Percentiles rank a stretch among this genome's conserved stretches.
Conservation (phyloP, 2,888 invertebrate species). For the Drosophila mettleri region DNA sequence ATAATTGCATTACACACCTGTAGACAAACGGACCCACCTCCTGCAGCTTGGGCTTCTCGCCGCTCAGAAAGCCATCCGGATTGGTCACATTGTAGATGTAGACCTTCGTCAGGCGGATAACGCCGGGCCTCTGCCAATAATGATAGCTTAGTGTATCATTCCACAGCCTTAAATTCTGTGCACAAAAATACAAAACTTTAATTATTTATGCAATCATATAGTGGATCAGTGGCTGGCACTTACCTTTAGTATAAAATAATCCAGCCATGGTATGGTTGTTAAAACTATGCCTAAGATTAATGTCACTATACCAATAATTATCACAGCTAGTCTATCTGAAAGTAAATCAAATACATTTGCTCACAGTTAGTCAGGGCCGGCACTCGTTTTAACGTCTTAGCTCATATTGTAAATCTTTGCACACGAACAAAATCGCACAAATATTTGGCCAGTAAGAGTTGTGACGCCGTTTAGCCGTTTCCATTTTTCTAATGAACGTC, state of each 20-base stretch:
- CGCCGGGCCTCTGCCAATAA: slow-evolving; percentile 95
- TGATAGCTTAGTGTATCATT: slow-evolving; percentile 94
- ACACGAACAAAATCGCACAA: background rate
- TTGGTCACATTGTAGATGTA: slow-evolving; percentile 96
- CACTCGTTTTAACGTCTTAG: background rate
- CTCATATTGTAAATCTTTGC: background rate
- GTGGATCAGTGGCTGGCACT: slow-evolving; percentile 53
- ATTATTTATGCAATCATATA: background rate
- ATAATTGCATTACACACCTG: slow-evolving; percentile 87
- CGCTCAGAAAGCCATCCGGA: slow-evolving; percentile 91
- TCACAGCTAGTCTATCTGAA: slow-evolving; percentile 92
- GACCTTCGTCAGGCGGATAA: slow-evolving; percentile 92
- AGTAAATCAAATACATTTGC: slow-evolving; percentile 68
- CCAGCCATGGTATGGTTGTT: slow-evolving; percentile 94
- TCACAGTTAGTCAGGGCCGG: slow-evolving; percentile 6
- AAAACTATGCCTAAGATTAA: slow-evolving; percentile 92
- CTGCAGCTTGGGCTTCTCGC: slow-evolving; percentile 92
- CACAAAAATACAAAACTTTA: slow-evolving; percentile 60
- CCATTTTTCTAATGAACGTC: background rate
- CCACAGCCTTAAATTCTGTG: slow-evolving; percentile 93
- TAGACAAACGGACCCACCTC: slow-evolving; percentile 95
- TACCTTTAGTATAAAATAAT: slow-evolving; percentile 94
- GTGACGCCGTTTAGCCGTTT: background rate
- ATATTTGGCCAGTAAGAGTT: slow-evolving; percentile 8
- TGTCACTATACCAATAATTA: slow-evolving; percentile 92